These are phyloP conservation scores for Rhinopomastus cyanomelas DNA, from an alignment of 2,113 vertebrate genomes.

Conservation along the genomic window DNA sequence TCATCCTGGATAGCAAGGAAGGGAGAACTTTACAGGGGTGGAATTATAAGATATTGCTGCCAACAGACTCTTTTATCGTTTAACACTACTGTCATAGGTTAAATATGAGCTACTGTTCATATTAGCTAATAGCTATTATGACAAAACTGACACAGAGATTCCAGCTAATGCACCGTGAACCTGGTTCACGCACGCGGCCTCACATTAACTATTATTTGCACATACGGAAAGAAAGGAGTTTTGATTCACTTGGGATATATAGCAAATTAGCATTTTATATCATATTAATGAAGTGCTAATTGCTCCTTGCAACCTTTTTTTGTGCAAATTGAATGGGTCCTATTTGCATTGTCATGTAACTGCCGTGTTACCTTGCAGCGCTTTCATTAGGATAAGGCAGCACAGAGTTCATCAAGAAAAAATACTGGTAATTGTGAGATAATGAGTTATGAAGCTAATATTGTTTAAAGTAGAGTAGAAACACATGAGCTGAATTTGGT, in stretches of 20 bases:
- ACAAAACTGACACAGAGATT: constrained; percentile 47
- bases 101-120: constrained; percentile 43
- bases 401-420: constrained; percentile 49
- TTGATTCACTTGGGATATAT: constrained; percentile 56
- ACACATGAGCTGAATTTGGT: neutral
- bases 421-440: constrained; percentile 43
- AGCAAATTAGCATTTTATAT: constrained; percentile 72
- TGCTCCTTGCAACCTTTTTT: constrained; percentile 67
- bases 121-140: constrained; percentile 64
- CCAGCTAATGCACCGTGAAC: constrained; percentile 27
- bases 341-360: constrained; percentile 46
- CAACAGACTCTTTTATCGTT: constrained; percentile 29
- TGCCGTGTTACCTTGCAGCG: constrained; percentile 38
- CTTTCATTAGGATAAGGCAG: constrained; percentile 40
- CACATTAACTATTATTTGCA: constrained; percentile 36
- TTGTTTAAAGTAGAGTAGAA: constrained; percentile 7
- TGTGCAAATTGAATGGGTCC: constrained; percentile 59
- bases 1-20: constrained; percentile 21
- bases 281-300: constrained; percentile 75
- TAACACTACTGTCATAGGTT: constrained; percentile 29
- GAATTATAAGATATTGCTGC: constrained; percentile 32
- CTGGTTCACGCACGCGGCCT: neutral
- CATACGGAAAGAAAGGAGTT: constrained; percentile 42
- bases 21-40: constrained; percentile 1
- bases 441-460: constrained; percentile 42